Evolutionary conservation across 2,888 invertebrate genomes (phyloP).

Genomic region (Pomacea canaliculata): DNA sequence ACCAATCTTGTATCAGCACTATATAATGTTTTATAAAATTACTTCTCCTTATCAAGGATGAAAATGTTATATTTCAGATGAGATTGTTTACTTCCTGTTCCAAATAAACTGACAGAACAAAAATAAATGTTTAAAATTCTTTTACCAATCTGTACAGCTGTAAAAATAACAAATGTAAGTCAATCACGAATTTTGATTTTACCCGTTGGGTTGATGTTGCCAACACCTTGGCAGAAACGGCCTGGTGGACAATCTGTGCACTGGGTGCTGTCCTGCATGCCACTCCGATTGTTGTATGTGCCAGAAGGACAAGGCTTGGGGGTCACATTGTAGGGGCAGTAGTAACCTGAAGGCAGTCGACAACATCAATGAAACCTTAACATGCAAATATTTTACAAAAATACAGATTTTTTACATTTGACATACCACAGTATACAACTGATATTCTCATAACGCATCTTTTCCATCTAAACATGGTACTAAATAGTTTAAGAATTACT

Average conservation of each 20-base stretch:
- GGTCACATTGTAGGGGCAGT: constrained; percentile 57
- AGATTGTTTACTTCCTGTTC: too few species aligned
- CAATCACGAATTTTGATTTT: background rate
- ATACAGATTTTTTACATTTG: background rate
- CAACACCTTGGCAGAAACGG: constrained; percentile 63
- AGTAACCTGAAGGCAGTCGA: constrained; percentile 52
- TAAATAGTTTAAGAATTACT: too few species aligned
- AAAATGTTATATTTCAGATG: too few species aligned
- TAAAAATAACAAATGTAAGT: too few species aligned
- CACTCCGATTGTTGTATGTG: constrained; percentile 64
- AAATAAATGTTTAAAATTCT: too few species aligned
- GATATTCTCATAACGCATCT: too few species aligned
- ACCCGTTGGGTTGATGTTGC: constrained; percentile 63
- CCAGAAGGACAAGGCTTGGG: constrained; percentile 65
- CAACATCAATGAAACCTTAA: constrained; percentile 4
- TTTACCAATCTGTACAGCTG: too few species aligned
- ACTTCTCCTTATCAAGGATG: too few species aligned
- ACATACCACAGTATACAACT: background rate
- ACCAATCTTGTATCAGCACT: background rate
- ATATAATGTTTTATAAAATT: too few species aligned
- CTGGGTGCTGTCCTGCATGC: constrained; percentile 45
- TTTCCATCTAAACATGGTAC: too few species aligned
- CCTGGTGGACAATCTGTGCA: constrained; percentile 63
- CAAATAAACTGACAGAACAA: too few species aligned
- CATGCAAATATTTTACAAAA: background rate